Evolutionary conservation across 2,888 invertebrate species (phyloP).

Genomic region (Cheilosia pagana): DNA sequence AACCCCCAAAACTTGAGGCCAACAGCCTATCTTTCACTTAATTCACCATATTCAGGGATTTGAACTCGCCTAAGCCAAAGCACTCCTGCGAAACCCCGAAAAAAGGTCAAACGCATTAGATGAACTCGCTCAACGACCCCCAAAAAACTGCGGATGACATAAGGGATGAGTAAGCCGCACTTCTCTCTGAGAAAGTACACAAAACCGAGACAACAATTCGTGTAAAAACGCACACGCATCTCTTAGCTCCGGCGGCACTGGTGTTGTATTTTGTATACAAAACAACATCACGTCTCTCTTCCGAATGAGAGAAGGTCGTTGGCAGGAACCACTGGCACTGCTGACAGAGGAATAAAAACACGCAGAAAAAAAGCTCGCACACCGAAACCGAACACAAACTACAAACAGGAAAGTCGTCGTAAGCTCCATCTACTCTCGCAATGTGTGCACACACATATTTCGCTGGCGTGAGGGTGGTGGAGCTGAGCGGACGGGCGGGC

Average conservation of each 20-base stretch:
- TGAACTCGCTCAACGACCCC: slow-evolving; percentile 65
- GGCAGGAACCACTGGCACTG: slow-evolving; percentile 50
- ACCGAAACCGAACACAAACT: slow-evolving; percentile 66
- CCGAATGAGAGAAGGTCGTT: slow-evolving; percentile 71
- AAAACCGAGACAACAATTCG: slow-evolving; percentile 12
- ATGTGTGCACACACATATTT: slow-evolving; percentile 22
- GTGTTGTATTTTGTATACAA: slow-evolving; percentile 29
- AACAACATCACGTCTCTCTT: slow-evolving; percentile 48
- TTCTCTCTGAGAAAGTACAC: slow-evolving; percentile 2
- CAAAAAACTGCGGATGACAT: slow-evolving; percentile 52
- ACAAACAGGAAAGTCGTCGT: slow-evolving; percentile 73
- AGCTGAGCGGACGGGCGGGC: not conserved
- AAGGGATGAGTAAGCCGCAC: slow-evolving; percentile 66
- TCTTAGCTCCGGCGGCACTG: slow-evolving; percentile 9
- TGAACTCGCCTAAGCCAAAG: slow-evolving; percentile 41
- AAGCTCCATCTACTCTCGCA: slow-evolving; percentile 57
- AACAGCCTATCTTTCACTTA: slow-evolving; percentile 24
- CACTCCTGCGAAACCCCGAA: slow-evolving; percentile 35
- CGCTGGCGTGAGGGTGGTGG: not conserved
- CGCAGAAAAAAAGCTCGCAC: slow-evolving; percentile 61
- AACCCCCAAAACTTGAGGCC: slow-evolving; percentile 13
- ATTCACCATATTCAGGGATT: not conserved
- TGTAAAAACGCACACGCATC: slow-evolving; percentile 68
- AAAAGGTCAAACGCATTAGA: slow-evolving; percentile 62
- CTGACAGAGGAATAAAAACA: slow-evolving; percentile 23